Evolutionary conservation across 2,113 vertebrate genomes (phyloP).

Genomic region (Neolamprologus devosi): DNA sequence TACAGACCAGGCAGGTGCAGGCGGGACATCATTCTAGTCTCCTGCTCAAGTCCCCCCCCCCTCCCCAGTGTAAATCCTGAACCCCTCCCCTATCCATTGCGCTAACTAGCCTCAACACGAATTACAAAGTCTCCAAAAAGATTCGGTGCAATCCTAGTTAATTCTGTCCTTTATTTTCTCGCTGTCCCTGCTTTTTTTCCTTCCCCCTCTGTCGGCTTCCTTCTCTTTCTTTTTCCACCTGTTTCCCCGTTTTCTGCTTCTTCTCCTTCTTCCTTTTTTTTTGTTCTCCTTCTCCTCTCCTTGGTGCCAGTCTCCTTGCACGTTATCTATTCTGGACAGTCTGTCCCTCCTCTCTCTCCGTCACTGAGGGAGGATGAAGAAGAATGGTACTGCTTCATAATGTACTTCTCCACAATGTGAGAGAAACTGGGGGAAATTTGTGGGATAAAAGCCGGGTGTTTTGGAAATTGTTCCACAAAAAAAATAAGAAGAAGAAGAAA

Average conservation of each 20-base stretch:
- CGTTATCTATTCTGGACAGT: slow-evolving; percentile 61
- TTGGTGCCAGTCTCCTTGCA: slow-evolving; percentile 25
- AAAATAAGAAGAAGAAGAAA: background rate
- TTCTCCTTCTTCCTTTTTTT: background rate
- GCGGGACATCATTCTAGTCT: slow-evolving; percentile 22
- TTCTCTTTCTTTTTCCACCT: background rate
- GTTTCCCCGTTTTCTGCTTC: background rate
- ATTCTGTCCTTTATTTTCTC: slow-evolving; percentile 3
- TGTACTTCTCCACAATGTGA: slow-evolving; percentile 35
- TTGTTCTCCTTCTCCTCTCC: background rate
- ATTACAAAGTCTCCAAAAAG: slow-evolving; percentile 6
- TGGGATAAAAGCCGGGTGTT: background rate
- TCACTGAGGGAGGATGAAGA: slow-evolving; percentile 42
- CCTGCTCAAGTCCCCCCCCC: slow-evolving; percentile 34
- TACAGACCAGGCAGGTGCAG: background rate
- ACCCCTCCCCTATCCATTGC: slow-evolving; percentile 25
- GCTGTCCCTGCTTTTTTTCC: background rate
- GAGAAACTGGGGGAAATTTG: background rate
- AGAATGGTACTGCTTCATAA: slow-evolving; percentile 56
- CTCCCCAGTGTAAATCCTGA: slow-evolving; percentile 34
- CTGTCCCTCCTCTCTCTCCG: slow-evolving; percentile 49
- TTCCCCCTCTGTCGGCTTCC: background rate
- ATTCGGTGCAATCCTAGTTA: slow-evolving; percentile 17
- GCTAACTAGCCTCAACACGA: slow-evolving; percentile 16
- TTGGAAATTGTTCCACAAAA: slow-evolving; percentile 7